phyloP scores from a whole-genome alignment of 1,140 invertebrate species.

The Limonius californicus region DNA sequence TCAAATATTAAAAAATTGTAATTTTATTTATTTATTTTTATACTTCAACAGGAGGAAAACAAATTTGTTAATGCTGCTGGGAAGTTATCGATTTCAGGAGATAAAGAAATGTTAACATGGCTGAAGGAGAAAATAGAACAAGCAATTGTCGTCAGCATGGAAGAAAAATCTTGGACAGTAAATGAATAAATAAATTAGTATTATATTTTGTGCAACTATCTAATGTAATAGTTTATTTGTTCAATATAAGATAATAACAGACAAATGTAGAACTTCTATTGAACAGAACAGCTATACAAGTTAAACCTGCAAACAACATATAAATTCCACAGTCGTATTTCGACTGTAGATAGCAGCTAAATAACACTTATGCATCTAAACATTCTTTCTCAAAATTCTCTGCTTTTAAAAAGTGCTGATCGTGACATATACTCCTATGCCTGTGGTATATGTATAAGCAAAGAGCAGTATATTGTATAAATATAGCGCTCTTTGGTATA shows the following conservation, averaged over 20 bases:
- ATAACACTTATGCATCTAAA: no score
- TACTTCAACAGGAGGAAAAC: conserved; percentile 59
- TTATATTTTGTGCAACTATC: conserved; percentile 2
- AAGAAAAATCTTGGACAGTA: conserved; percentile 54
- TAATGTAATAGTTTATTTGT: background rate
- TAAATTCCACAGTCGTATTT: no score
- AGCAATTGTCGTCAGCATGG: conserved; percentile 66
- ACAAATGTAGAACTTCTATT: background rate
- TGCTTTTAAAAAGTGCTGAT: no score
- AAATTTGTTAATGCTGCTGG: conserved; percentile 53
- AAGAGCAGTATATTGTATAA: no score
- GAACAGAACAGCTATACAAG: no score
- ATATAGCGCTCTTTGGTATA: no score
- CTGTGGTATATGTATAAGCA: no score
- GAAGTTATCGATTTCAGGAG: conserved; percentile 63
- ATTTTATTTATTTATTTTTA: no score
- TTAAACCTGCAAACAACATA: no score
- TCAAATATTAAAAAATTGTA: background rate
- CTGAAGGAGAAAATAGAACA: conserved; percentile 68
- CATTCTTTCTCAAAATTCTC: no score
- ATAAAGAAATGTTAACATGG: conserved; percentile 66
- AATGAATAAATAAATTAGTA: conserved; percentile 21
- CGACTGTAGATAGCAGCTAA: no score
- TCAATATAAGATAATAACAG: background rate
- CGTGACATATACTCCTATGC: no score